Evolutionary conservation across 2,888 invertebrate genomes (phyloP).

Genomic region (Biston betularia): DNA sequence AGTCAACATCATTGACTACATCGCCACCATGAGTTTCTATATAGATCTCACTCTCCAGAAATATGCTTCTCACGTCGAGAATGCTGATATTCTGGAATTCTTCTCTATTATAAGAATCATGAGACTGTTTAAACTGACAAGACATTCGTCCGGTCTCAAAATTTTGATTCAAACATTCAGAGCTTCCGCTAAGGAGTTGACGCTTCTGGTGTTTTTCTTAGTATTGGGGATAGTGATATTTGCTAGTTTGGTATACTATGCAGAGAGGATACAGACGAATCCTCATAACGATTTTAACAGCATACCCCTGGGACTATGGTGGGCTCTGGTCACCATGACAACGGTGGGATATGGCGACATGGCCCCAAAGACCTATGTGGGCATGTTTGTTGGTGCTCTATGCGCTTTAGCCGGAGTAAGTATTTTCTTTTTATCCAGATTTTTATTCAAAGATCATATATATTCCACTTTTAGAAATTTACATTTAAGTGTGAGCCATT

Average conservation of each 20-base stretch:
- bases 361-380: slow-evolving; percentile 99
- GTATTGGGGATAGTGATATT: slow-evolving; percentile 99
- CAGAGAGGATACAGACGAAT: slow-evolving; percentile 97
- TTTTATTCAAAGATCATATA: background rate
- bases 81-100: slow-evolving; percentile 98
- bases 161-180: slow-evolving; percentile 99
- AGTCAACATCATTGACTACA: slow-evolving; percentile 99
- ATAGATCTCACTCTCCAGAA: slow-evolving; percentile 96
- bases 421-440: slow-evolving; percentile 44
- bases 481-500: background rate
- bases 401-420: slow-evolving; percentile 98
- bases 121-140: slow-evolving; percentile 98
- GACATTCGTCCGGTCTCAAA: slow-evolving; percentile 98
- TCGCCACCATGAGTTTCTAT: slow-evolving; percentile 99
- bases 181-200: slow-evolving; percentile 98
- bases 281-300: slow-evolving; percentile 99
- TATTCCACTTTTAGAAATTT: slow-evolving; percentile 1
- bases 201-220: slow-evolving; percentile 98
- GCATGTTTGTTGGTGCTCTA: slow-evolving; percentile 99
- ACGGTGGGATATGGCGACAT: slow-evolving; percentile 99
- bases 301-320: slow-evolving; percentile 99
- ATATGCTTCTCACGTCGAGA: slow-evolving; percentile 96
- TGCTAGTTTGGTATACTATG: slow-evolving; percentile 99
- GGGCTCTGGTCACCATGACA: slow-evolving; percentile 99
- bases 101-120: slow-evolving; percentile 99